These are phyloP conservation scores for Diachrysia chrysitis DNA, from an alignment of 2,888 invertebrate species.

Conservation along the genomic window DNA sequence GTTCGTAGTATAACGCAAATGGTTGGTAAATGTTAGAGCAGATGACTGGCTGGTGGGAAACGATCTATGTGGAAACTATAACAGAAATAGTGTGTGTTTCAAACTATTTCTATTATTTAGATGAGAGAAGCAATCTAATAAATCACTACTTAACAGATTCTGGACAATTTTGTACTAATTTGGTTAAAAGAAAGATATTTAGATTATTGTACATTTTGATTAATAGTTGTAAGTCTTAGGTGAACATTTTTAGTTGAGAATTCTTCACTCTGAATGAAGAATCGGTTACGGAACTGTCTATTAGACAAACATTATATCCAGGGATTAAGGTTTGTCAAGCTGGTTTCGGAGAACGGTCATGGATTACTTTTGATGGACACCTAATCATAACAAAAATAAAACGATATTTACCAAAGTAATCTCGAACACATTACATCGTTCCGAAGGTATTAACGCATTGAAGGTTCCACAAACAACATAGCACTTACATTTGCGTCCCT, in stretches of 20 bases:
- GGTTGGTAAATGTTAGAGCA: conserved; percentile 48
- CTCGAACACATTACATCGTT: conserved; percentile 27
- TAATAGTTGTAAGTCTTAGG: no score
- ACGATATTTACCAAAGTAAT: conserved; percentile 14
- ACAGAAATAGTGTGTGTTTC: background rate
- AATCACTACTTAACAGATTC: background rate
- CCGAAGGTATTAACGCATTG: conserved; percentile 42
- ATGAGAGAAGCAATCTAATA: background rate
- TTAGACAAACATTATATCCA: background rate
- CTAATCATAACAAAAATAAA: background rate
- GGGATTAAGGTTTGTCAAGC: background rate
- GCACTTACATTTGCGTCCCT: conserved; percentile 53
- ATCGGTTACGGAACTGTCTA: background rate
- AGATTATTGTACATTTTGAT: no score
- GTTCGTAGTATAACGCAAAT: conserved; percentile 50
- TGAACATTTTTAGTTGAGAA: no score
- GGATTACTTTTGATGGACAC: background rate
- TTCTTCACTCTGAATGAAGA: no score
- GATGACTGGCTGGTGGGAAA: conserved; percentile 41
- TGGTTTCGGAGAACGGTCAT: background rate
- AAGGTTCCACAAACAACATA: conserved; percentile 34
- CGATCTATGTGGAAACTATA: conserved; percentile 15
- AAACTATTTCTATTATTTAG: background rate
- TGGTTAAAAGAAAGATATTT: no score
- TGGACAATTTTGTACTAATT: no score